Percentiles rank a stretch among this genome's conserved stretches.
These are phyloP conservation scores for Diabrotica virgifera DNA, from an alignment of 1,140 invertebrate species.

Conservation along the genomic window DNA sequence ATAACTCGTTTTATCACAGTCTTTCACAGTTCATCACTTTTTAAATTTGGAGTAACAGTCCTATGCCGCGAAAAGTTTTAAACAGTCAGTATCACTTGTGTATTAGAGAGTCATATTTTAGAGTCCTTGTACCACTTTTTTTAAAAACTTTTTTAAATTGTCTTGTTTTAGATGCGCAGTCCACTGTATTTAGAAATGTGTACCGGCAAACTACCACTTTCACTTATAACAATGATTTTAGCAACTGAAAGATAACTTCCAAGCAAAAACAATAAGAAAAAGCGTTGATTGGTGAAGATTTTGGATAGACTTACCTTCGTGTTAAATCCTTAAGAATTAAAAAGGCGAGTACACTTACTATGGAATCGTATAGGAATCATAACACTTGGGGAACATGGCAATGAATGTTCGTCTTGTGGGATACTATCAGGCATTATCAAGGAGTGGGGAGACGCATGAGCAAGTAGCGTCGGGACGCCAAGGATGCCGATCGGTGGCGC, in stretches of 20 bases:
- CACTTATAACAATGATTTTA: slow-evolving; percentile 4
- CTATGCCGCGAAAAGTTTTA: no score
- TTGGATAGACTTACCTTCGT: slow-evolving; percentile 36
- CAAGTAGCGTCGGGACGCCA: slow-evolving; percentile 47
- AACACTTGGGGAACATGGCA: slow-evolving; percentile 50
- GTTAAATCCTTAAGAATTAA: slow-evolving; percentile 39
- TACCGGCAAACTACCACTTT: slow-evolving; percentile 9
- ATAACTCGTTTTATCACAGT: no score
- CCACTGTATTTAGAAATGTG: neutral
- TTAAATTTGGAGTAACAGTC: no score
- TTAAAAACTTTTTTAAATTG: slow-evolving; percentile 1
- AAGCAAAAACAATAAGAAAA: slow-evolving; percentile 12
- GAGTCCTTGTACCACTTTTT: neutral
- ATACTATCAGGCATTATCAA: slow-evolving; percentile 49
- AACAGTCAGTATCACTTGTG: no score
- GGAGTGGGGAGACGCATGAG: slow-evolving; percentile 49
- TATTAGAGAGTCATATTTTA: neutral
- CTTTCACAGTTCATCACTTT: no score
- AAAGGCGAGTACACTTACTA: slow-evolving; percentile 45
- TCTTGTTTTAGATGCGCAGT: neutral
- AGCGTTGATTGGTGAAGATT: neutral
- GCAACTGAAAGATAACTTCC: slow-evolving; percentile 14
- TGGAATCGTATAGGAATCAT: slow-evolving; percentile 44
- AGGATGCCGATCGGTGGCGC: slow-evolving; percentile 48
- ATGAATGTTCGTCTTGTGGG: slow-evolving; percentile 50